Conservation (phyloP, 92 coral and sea anemone genomes). For the Bergia sp. region DNA sequence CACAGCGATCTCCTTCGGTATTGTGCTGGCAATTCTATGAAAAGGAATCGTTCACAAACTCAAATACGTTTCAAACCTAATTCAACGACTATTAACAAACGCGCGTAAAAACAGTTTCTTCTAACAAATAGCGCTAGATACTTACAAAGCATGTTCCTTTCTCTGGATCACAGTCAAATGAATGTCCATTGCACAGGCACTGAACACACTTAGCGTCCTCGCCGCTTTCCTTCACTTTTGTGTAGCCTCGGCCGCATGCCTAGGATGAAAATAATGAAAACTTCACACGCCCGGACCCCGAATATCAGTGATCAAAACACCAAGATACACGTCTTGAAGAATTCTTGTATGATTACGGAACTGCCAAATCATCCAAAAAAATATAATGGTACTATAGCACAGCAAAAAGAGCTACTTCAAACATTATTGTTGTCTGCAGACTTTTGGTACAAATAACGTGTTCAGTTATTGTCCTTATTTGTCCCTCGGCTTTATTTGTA, state of each 20-base stretch:
- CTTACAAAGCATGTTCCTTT: slow-evolving; percentile 85
- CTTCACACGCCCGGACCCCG: not conserved
- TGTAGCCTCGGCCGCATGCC: slow-evolving; percentile 78
- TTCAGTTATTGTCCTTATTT: no score
- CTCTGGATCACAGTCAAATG: slow-evolving; percentile 71
- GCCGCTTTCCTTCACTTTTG: slow-evolving; percentile 44
- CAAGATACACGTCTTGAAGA: no score
- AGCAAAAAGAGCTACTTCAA: no score
- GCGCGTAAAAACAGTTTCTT: not conserved
- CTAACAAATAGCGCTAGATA: not conserved
- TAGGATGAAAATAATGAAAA: slow-evolving; percentile 25
- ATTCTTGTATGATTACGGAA: no score
- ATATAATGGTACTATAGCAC: no score
- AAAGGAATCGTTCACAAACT: not conserved
- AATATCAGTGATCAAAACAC: no score
- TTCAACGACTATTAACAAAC: no score
- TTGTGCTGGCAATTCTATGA: slow-evolving; percentile 86
- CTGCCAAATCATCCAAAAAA: no score
- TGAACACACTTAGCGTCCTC: slow-evolving; percentile 61
- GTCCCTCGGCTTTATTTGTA: no score
- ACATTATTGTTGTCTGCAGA: no score
- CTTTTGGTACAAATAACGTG: no score
- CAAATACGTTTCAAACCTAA: no score
- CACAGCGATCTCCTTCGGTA: slow-evolving; percentile 81
- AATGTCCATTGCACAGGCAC: slow-evolving; percentile 83